Evolutionary conservation across 2,113 vertebrate genomes (phyloP).

Genomic region (Lophochroa leadbeateri): DNA sequence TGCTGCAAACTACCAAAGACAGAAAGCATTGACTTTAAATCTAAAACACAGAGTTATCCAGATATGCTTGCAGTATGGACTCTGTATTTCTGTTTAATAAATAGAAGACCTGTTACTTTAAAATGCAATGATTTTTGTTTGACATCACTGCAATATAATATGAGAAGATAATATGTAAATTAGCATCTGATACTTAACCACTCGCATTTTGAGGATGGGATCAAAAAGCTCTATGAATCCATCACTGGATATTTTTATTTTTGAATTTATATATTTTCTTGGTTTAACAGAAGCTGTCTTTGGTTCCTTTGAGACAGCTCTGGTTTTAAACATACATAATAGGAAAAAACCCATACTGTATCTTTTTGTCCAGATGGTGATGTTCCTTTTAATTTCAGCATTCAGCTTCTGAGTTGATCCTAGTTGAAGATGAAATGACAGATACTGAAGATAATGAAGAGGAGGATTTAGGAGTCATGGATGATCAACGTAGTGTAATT

Average conservation of each 20-base stretch:
- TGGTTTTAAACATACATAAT: neutral
- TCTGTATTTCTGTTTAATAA: neutral
- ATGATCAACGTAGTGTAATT: conserved; percentile 92
- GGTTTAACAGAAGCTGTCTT: neutral
- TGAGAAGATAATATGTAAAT: neutral
- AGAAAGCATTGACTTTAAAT: too few relatives aligned
- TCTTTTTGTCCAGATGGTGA: conserved; percentile 10
- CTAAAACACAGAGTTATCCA: too few relatives aligned
- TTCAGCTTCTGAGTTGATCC: conserved; percentile 78
- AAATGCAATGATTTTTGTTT: neutral
- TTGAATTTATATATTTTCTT: neutral
- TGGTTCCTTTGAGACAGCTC: neutral
- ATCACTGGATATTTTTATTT: neutral
- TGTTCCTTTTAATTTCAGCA: conserved; percentile 65
- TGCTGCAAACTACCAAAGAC: too few relatives aligned
- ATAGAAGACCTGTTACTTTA: neutral
- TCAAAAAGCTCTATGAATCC: neutral
- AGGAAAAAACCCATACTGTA: neutral
- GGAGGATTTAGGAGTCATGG: conserved; percentile 88
- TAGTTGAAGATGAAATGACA: conserved; percentile 87
- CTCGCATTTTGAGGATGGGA: neutral
- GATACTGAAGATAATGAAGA: conserved; percentile 91
- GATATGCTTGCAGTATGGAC: too few relatives aligned
- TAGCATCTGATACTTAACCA: neutral
- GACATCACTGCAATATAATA: neutral